phyloP scores from a whole-genome alignment of 2,797 vertebrate species.

The Ficedula albicollis region DNA sequence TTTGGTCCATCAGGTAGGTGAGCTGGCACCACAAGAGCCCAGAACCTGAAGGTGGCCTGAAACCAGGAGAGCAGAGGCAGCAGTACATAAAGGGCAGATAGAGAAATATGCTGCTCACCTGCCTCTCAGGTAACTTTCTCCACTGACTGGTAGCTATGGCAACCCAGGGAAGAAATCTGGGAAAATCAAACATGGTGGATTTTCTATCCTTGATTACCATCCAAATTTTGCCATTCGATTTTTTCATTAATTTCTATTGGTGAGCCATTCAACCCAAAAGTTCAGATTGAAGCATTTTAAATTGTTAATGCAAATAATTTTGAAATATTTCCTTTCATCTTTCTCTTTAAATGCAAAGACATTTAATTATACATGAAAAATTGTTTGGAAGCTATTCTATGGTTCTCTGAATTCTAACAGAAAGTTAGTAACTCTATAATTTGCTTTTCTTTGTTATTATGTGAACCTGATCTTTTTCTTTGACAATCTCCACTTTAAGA shows the following conservation, averaged over 20 bases:
- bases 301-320: neutral
- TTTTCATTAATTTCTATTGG: neutral
- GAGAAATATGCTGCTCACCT: rapidly evolving
- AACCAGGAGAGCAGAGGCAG: neutral
- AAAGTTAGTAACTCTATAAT: neutral
- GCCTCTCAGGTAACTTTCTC: neutral
- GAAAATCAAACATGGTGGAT: neutral
- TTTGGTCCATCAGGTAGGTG: neutral
- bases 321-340: neutral
- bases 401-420: neutral
- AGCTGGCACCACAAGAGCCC: neutral
- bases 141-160: neutral
- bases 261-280: neutral
- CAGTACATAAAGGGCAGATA: neutral
- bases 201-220: neutral
- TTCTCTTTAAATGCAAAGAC: neutral
- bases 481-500: neutral
- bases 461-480: neutral
- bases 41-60: neutral
- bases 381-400: neutral
- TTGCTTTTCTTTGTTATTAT: neutral
- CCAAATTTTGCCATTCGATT: neutral
- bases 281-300: neutral
- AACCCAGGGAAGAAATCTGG: neutral
- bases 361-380: neutral